Percentiles rank a stretch among this genome's conserved stretches.
These are phyloP conservation scores for Galeopterus variegatus DNA, from an alignment of 2,113 vertebrate genomes.

Conservation along the genomic window DNA sequence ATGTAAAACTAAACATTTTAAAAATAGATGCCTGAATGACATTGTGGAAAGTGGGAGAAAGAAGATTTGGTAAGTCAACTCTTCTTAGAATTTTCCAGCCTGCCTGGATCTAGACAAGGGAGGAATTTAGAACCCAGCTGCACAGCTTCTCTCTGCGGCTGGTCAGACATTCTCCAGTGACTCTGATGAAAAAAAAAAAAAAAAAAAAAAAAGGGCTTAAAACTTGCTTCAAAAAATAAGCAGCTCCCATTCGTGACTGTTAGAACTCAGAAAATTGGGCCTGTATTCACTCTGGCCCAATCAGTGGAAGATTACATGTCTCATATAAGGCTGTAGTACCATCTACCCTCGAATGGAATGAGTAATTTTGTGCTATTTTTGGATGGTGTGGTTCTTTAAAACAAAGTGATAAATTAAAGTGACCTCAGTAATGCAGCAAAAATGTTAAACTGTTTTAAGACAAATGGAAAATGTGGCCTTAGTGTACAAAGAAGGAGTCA, in stretches of 20 bases:
- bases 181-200: background rate
- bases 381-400: conserved; percentile 78
- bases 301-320: background rate
- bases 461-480: conserved; percentile 68
- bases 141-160: background rate
- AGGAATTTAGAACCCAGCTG: background rate
- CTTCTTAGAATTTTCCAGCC: background rate
- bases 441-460: conserved; percentile 73
- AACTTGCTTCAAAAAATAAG: conserved; percentile 11
- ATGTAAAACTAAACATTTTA: conserved; percentile 12
- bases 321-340: conserved; percentile 47
- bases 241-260: background rate
- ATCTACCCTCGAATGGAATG: conserved; percentile 46
- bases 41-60: background rate
- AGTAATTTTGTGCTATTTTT: conserved; percentile 77
- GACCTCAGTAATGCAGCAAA: conserved; percentile 74
- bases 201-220: background rate
- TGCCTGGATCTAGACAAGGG: background rate
- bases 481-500: conserved; percentile 35
- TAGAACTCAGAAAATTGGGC: background rate
- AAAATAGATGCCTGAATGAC: background rate
- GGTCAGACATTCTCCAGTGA: conserved; percentile 37
- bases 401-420: conserved; percentile 82
- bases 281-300: background rate
- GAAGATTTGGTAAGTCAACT: background rate